Percentiles rank a stretch among this genome's conserved stretches.
Conservation (phyloP, 2,797 vertebrate species). For the Lindbergichthys nudifrons region DNA sequence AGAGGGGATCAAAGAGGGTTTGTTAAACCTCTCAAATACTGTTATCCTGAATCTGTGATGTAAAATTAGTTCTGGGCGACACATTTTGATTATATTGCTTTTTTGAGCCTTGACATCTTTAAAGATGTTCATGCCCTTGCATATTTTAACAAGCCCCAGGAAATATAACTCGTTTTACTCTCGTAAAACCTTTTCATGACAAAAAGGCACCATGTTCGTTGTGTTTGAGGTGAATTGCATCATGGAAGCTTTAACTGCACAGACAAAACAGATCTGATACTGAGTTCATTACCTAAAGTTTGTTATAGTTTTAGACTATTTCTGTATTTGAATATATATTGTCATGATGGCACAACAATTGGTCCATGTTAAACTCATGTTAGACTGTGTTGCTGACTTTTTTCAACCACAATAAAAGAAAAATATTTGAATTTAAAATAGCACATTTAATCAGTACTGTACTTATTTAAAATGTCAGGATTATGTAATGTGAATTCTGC, state of each 20-base stretch:
- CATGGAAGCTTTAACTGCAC: neutral
- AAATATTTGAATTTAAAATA: neutral
- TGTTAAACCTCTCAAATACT: conserved; percentile 1
- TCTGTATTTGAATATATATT: neutral
- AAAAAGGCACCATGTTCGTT: neutral
- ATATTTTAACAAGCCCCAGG: neutral
- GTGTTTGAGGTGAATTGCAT: neutral
- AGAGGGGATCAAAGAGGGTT: conserved; percentile 8
- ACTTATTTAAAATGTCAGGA: neutral
- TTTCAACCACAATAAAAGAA: neutral
- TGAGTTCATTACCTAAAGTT: neutral
- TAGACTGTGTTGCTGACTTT: neutral
- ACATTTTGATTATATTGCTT: conserved; percentile 3
- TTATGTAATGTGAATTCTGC: neutral
- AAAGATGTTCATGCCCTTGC: conserved; percentile 15
- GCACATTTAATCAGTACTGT: neutral
- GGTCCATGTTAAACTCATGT: neutral
- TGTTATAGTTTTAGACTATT: neutral
- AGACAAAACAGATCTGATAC: too few species aligned
- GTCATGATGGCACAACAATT: neutral
- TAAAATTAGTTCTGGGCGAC: conserved; percentile 12
- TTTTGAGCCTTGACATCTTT: conserved; percentile 23
- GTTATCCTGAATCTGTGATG: neutral
- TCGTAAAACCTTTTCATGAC: neutral
- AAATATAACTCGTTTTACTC: conserved; percentile 5